phyloP scores from a whole-genome alignment of 2,797 vertebrate genomes.

The Balearica regulorum region DNA sequence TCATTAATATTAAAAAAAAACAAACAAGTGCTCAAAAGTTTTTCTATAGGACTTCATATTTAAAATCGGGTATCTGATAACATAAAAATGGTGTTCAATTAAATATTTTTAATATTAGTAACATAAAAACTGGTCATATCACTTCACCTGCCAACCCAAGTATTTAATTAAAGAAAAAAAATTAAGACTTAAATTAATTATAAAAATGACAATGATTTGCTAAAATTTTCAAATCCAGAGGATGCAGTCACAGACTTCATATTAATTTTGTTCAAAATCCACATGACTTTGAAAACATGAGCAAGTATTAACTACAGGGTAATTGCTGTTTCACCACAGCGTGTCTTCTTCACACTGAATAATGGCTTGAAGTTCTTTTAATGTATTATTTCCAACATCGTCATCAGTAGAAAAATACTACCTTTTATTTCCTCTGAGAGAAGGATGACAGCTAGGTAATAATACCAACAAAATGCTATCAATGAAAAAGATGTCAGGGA shows the following conservation, averaged over 20 bases:
- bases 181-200: background rate
- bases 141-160: background rate
- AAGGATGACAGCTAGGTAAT: background rate
- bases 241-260: background rate
- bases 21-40: background rate
- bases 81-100: background rate
- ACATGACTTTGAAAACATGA: background rate
- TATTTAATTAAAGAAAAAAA: background rate
- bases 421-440: background rate
- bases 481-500: background rate
- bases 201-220: background rate
- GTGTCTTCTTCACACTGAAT: background rate
- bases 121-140: background rate
- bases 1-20: background rate
- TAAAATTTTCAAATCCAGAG: background rate
- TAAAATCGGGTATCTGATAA: background rate
- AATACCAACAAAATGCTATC: background rate
- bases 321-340: background rate
- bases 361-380: background rate
- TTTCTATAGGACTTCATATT: background rate
- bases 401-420: background rate
- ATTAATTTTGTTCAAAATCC: background rate
- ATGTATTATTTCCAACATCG: background rate
- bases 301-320: background rate
- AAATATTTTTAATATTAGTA: background rate